Base-by-base conservation (phyloP, 2,888 invertebrate species). In the Thereva nobilitata region DNA sequence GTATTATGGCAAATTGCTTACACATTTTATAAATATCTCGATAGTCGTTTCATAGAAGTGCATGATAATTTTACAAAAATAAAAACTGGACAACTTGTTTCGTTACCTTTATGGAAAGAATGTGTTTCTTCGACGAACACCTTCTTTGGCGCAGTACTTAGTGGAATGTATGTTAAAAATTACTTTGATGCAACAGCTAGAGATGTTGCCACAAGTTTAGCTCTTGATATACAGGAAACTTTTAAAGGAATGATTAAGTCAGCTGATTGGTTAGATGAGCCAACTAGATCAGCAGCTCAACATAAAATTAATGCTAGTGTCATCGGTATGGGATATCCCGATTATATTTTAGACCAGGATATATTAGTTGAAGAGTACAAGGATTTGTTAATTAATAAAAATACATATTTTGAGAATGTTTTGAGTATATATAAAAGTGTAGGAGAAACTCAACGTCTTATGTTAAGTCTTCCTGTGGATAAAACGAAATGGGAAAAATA, bases 291-390 rank as follows among this genome's bases (percentile, higher is more conserved):
- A 38, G 86, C 92, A 4, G 96, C 96, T 0, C 87, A 90, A 71
- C 87, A 88, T 5, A 97, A 97, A 78, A 95, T 94, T 0, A 90
- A 93, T 76, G 90, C 93, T 3, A 95, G 95, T 67, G 89, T 91
- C 44, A 92, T 95, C 75, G 93, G 94, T 90, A 96, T 97, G 72
- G 89, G 95, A 50, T 97, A 93, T 78, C 96, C 96, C 0, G 91
- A 96, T 76, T 96, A 92, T 75, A 93, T 97, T 64, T 83, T 92
- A 34, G 85, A 92, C 73, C 85, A 89, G 6, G 83, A 83, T 0
- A 87, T 91, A 72, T 81, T 97, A 68, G 92, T 97, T 77, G 88
- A 90, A 64, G 89, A 91, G 73, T 96, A 95, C 76, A 84, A 85
- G 10, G 89, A 87, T 55, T 78, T 95, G 66, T 83, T 83, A 0